Conservation (phyloP, 2,113 vertebrate genomes). For the Syngnathus scovelli region DNA sequence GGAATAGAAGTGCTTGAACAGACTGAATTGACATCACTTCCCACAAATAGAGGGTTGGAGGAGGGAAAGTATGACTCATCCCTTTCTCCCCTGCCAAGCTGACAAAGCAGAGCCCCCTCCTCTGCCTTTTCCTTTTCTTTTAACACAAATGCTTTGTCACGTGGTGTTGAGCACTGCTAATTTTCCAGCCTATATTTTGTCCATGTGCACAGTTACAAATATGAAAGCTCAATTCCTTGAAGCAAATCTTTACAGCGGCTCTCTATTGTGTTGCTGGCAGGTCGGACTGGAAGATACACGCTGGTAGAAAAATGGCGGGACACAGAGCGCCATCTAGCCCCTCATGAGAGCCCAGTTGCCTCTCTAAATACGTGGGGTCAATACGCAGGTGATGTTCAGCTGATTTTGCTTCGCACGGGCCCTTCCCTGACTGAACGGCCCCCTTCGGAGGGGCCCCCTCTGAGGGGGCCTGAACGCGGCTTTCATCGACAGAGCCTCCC, state of each 20-base stretch:
- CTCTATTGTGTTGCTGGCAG: constrained; percentile 54
- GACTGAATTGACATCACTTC: constrained; percentile 65
- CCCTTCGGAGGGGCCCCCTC: constrained; percentile 82
- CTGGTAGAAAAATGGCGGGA: constrained; percentile 96
- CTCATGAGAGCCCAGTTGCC: constrained; percentile 89
- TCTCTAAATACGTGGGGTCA: constrained; percentile 98
- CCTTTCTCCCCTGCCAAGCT: constrained; percentile 52
- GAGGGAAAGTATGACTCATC: constrained; percentile 76
- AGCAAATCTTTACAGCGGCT: background rate
- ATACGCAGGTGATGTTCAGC: constrained; percentile 93
- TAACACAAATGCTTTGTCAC: constrained; percentile 22
- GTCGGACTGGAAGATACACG: constrained; percentile 91
- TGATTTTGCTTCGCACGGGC: constrained; percentile 88
- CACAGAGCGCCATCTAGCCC: constrained; percentile 86
- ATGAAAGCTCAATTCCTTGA: background rate
- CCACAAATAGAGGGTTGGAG: constrained; percentile 59
- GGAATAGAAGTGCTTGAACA: constrained; percentile 50
- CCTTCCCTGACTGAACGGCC: constrained; percentile 88
- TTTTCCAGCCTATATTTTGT: constrained; percentile 12
- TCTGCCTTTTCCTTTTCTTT: constrained; percentile 23
- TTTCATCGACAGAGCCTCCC: constrained; percentile 90
- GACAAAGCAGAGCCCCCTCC: constrained; percentile 48
- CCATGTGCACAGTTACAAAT: background rate
- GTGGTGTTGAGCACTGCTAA: constrained; percentile 16
- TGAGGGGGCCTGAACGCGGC: constrained; percentile 84